Percentiles rank a stretch among this genome's conserved stretches.
Evolutionary conservation across 2,113 vertebrate species (phyloP).

Genomic region (Orycteropus afer): DNA sequence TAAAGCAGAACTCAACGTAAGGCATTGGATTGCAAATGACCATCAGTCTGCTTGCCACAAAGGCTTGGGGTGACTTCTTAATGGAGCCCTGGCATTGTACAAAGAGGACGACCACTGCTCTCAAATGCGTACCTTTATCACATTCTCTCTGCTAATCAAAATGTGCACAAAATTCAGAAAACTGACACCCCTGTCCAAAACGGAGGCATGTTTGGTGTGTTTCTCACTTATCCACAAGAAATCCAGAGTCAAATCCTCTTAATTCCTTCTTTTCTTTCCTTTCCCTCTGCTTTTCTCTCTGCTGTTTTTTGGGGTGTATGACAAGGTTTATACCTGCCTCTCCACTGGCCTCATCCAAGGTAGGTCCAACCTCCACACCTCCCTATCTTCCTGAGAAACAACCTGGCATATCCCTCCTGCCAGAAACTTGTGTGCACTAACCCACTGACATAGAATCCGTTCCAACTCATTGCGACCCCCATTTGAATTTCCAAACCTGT

Average conservation of each 20-base stretch:
- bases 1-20: not conserved
- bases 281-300: not conserved
- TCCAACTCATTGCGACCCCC: too few species aligned
- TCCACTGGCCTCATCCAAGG: not conserved
- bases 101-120: not conserved
- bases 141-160: not conserved
- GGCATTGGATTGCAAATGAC: not conserved
- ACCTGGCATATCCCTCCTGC: not conserved
- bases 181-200: not conserved
- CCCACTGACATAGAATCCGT: too few species aligned
- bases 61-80: not conserved
- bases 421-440: not conserved
- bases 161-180: not conserved
- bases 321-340: not conserved
- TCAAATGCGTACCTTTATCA: not conserved
- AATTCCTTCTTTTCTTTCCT: not conserved
- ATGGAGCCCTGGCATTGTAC: not conserved
- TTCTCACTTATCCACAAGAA: not conserved
- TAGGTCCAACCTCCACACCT: not conserved
- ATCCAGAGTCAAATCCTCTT: not conserved
- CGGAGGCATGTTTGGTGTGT: not conserved
- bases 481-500: too few species aligned
- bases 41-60: not conserved
- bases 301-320: not conserved
- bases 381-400: conserved; percentile 28